phyloP scores from a whole-genome alignment of 2,797 vertebrate species.

The Helostoma temminkii region DNA sequence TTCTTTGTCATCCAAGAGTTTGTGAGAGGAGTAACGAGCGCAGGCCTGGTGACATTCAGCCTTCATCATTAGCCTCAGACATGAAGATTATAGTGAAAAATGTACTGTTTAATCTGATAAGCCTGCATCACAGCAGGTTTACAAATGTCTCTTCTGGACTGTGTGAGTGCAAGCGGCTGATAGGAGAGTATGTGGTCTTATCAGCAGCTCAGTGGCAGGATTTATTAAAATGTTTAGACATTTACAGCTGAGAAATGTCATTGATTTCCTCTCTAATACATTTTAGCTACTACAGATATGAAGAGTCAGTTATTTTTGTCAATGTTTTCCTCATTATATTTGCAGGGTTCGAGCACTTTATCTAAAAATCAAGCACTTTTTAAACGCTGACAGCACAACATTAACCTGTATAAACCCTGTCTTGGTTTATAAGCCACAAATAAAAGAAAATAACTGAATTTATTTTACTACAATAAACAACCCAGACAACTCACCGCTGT shows the following conservation, averaged over 20 bases:
- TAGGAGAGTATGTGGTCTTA: not conserved
- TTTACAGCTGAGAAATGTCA: not conserved
- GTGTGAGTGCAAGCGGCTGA: not conserved
- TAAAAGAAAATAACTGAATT: too few relatives aligned
- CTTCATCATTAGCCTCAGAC: not conserved
- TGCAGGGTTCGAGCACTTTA: too few relatives aligned
- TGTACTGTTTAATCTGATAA: not conserved
- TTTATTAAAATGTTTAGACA: constrained; percentile 9
- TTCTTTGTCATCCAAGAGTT: not conserved
- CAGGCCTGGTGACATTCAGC: not conserved
- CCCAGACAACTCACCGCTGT: constrained; percentile 88
- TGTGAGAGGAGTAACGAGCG: not conserved
- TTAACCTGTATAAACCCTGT: too few relatives aligned
- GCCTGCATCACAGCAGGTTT: not conserved
- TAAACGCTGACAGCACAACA: too few relatives aligned
- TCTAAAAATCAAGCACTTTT: too few relatives aligned
- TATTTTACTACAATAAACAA: too few relatives aligned
- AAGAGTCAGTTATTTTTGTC: too few relatives aligned
- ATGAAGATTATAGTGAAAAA: constrained; percentile 5
- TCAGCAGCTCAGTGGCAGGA: constrained; percentile 4
- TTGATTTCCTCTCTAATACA: not conserved
- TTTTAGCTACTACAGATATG: not conserved
- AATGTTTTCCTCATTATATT: too few relatives aligned
- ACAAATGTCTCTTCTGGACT: not conserved
- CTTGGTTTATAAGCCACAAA: too few relatives aligned